phyloP scores from a whole-genome alignment of 2,797 vertebrate species.

The Nannoperca australis region DNA sequence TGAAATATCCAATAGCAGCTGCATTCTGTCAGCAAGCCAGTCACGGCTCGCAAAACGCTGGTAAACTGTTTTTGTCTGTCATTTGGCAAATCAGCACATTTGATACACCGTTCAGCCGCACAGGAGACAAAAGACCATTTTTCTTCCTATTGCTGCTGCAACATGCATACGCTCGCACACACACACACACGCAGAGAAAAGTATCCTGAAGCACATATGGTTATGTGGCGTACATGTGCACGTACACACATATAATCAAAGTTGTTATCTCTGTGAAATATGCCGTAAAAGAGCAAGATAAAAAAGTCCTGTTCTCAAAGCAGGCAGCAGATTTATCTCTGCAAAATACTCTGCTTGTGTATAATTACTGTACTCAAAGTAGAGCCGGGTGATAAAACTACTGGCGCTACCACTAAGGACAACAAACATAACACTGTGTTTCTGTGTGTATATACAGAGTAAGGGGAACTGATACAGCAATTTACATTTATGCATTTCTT shows the following conservation, averaged over 20 bases:
- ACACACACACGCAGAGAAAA: neutral
- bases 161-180: neutral
- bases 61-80: conserved; percentile 77
- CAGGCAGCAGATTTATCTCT: conserved; percentile 75
- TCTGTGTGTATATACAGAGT: conserved; percentile 36
- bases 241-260: conserved; percentile 42
- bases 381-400: conserved; percentile 70
- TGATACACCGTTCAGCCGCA: conserved; percentile 60
- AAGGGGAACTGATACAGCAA: conserved; percentile 32
- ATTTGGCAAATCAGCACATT: conserved; percentile 78
- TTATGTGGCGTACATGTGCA: conserved; percentile 9
- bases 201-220: conserved; percentile 38
- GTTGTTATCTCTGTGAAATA: conserved; percentile 72
- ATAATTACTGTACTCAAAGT: conserved; percentile 77
- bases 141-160: conserved; percentile 61
- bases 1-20: conserved; percentile 71
- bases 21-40: conserved; percentile 62
- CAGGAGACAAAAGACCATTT: conserved; percentile 56
- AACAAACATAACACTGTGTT: conserved; percentile 34
- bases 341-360: conserved; percentile 72
- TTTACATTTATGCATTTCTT: conserved; percentile 52
- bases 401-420: conserved; percentile 56
- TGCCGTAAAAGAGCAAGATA: conserved; percentile 58
- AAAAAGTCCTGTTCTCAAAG: conserved; percentile 60
- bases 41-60: conserved; percentile 59